Base-by-base conservation (phyloP, 2,797 vertebrate genomes). In the Aquila chrysaetos region DNA sequence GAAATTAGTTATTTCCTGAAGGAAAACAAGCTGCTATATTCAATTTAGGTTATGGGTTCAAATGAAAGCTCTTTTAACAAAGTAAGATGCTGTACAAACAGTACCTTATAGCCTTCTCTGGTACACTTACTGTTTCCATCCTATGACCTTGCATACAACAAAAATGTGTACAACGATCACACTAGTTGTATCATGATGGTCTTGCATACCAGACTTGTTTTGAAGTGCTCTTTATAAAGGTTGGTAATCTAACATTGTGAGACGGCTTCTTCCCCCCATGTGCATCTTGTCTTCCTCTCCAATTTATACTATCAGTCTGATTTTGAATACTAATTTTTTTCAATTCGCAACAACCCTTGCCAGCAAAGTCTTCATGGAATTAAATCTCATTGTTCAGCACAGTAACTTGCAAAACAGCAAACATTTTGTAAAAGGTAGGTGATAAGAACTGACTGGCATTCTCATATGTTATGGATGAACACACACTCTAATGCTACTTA, bases 381-480 rank as follows among this genome's bases (percentile, higher is more conserved):
- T 54, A 90, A 96, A 91, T 23, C 80, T 73, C 77, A 31, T 91
- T 87, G 93, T 88, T 82, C 59, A 92, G 82, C 84, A 25, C 18
- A 56, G 86, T 63, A 85, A 39, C 35, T 49, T 33, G 59, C 76
- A 30, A 44, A 94, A 59, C 73, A 90, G 72, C 70, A 80, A 95
- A 67, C 16, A 3, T 53, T 67, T 48, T 73, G 56, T 16, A 67
- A 68, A 59, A 85, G 85, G 89, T 18, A 84, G 91, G 91, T 95
- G 98, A 97, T 97, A 81, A 98, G 97, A 93, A 67, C 96, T 98
- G 98, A 92, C 97, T 97, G 98, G 74, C 65, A 54, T 97, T 98
- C 98, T 98, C 97, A 94, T 90, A 95, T 98, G 98, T 97, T 97
- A 97, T 98, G 97, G 98, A 98, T 98, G 97, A 96, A 85, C 96